phyloP scores from a whole-genome alignment of 2,113 vertebrate genomes.

The Thamnaconus septentrionalis region DNA sequence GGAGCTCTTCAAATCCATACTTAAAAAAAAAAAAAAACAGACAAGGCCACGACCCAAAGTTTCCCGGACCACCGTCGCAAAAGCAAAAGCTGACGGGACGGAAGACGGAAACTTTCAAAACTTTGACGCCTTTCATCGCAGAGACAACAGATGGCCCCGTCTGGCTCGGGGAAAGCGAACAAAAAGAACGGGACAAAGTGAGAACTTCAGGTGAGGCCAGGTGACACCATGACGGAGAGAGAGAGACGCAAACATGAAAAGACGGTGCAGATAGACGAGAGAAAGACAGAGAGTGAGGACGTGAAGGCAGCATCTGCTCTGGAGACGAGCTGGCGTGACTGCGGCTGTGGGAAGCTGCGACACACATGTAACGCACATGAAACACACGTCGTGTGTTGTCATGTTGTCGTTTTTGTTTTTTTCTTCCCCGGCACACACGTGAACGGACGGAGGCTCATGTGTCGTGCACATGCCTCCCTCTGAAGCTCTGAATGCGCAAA shows the following conservation, averaged over 20 bases:
- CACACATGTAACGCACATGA: conserved; percentile 6
- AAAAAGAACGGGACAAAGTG: conserved; percentile 18
- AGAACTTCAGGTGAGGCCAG: conserved; percentile 5
- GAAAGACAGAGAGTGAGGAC: neutral
- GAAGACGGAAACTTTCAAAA: too few species aligned
- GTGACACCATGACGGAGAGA: neutral
- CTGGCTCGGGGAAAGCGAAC: conserved; percentile 20
- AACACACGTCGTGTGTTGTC: too few species aligned
- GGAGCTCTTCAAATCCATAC: too few species aligned
- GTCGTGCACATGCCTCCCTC: conserved; percentile 21
- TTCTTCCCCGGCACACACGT: conserved; percentile 3
- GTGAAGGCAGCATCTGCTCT: conserved; percentile 32
- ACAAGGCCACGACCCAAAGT: too few species aligned
- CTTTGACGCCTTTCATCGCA: too few species aligned
- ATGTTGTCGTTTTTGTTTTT: conserved; percentile 18
- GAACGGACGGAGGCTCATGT: conserved; percentile 41
- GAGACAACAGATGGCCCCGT: conserved; percentile 33
- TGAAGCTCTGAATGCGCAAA: conserved; percentile 16
- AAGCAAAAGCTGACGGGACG: too few species aligned
- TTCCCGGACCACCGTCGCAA: too few species aligned
- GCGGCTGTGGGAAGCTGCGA: neutral
- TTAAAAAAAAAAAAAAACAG: too few species aligned
- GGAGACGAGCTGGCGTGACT: conserved; percentile 21
- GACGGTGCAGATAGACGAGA: conserved; percentile 1
- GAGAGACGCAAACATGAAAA: neutral